Evolutionary conservation across 2,113 vertebrate genomes (phyloP).

Genomic region (Mormoops blainvillei): DNA sequence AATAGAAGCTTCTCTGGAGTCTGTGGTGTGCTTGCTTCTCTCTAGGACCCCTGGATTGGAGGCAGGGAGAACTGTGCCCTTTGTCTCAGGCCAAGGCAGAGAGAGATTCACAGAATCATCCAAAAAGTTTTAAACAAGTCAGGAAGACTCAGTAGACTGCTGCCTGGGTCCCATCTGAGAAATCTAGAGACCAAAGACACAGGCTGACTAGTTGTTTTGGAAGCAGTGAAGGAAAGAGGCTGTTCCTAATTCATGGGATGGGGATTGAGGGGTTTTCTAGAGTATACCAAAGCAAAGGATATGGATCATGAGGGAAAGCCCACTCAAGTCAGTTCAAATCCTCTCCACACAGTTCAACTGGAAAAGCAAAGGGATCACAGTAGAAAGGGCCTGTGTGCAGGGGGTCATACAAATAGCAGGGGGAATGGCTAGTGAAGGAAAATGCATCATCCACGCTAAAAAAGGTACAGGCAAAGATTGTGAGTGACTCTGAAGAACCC

Average conservation of each 20-base stretch:
- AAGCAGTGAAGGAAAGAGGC: neutral
- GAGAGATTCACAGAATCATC: neutral
- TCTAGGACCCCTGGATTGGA: neutral
- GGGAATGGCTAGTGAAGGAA: neutral
- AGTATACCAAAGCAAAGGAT: neutral
- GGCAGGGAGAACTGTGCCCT: neutral
- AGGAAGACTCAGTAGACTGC: neutral
- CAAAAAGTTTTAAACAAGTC: neutral
- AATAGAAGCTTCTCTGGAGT: neutral
- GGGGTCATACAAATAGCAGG: neutral
- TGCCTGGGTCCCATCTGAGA: neutral
- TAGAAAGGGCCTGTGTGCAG: neutral
- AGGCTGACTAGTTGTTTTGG: neutral
- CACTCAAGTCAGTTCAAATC: neutral
- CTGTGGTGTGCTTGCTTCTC: no score
- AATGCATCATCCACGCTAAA: no score
- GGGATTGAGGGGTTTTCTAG: neutral
- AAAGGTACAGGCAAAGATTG: neutral
- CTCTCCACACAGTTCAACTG: neutral
- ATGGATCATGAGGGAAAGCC: neutral
- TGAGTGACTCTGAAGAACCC: neutral
- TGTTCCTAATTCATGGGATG: neutral
- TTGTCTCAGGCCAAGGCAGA: neutral
- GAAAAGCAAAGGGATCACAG: neutral
- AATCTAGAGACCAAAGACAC: no score